phyloP scores from a whole-genome alignment of 2,797 vertebrate genomes.

The Pseudochirops corinnae region DNA sequence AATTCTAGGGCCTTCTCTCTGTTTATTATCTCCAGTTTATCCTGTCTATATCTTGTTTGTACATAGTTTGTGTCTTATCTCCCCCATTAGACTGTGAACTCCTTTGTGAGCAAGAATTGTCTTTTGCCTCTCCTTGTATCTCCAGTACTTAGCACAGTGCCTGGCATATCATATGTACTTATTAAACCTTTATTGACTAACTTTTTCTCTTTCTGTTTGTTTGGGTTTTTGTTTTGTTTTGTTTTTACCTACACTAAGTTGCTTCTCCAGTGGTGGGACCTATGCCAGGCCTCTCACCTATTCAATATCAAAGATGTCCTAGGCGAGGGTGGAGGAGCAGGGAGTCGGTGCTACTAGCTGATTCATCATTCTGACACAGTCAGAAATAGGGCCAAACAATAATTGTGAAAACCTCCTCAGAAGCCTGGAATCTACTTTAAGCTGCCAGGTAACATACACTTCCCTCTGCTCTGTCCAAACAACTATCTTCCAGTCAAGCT shows the following conservation, averaged over 20 bases:
- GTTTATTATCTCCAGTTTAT: neutral
- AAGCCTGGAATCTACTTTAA: neutral
- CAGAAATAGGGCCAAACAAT: neutral
- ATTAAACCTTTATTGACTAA: neutral
- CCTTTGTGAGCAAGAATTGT: neutral
- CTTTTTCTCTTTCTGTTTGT: neutral
- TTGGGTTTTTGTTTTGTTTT: neutral
- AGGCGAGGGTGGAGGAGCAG: neutral
- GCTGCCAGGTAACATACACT: neutral
- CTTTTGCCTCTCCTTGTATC: neutral
- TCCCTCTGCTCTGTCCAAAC: neutral
- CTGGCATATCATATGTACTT: neutral
- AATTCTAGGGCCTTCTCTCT: neutral
- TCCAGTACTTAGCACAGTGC: neutral
- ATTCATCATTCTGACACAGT: neutral
- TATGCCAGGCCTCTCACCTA: neutral
- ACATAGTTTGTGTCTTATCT: neutral
- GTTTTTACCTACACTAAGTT: neutral
- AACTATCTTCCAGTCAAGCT: neutral
- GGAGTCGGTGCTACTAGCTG: neutral
- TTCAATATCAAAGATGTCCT: neutral
- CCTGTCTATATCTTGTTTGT: neutral
- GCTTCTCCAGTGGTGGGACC: neutral
- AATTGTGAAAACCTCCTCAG: neutral
- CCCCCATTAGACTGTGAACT: neutral